Evolutionary conservation across 2,113 vertebrate species (phyloP), one percentile per base, ranked within the genome.

Genomic region (Thalassoma bifasciatum): DNA sequence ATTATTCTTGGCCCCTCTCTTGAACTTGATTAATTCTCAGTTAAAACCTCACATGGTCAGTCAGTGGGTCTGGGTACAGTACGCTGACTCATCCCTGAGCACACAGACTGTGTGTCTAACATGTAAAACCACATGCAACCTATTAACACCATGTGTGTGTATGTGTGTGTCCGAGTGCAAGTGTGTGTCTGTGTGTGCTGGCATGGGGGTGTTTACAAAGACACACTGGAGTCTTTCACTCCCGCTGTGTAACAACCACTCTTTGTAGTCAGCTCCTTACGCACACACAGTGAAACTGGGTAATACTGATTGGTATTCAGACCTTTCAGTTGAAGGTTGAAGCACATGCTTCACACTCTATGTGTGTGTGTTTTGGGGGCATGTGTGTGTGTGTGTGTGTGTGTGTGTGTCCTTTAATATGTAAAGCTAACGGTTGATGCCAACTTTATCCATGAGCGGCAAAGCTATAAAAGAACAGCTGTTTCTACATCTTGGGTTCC

Each of bases 201-300:
- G 30, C 30, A 30, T 30, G 50, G n/a, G 71, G 66, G 81, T 64
- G 67, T 70, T 74, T 64, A 63, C 76, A 58, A 68, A 83, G 72
- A 82, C 89, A 89, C 87, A 89, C 80, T 87, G 77, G 74, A 79
- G 88, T 91, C 88, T 89, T 92, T 92, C 80, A 92, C 81, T 86
- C 82, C 61, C 10, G 56, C 81, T 84, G 86, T 72, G 77, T 62
- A 89, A 91, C 89, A 92, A 86, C 77, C 85, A 51, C 49, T 82
- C 89, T 92, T 91, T 92, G 89, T 92, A 79, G 86, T 81, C 68
- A 8, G 38, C 66, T 74, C 80, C 73, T 78, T 77, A 72, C 51
- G 23, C 66, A 66, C 70, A 57, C 66, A 9, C 58, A 86, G 59
- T 7, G 63, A 64, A 67, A 75, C 62, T 46, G 86, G 65, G 24